These are phyloP conservation scores for Epinephelus awoara DNA, from an alignment of 2,797 vertebrate species.

Conservation along the genomic window DNA sequence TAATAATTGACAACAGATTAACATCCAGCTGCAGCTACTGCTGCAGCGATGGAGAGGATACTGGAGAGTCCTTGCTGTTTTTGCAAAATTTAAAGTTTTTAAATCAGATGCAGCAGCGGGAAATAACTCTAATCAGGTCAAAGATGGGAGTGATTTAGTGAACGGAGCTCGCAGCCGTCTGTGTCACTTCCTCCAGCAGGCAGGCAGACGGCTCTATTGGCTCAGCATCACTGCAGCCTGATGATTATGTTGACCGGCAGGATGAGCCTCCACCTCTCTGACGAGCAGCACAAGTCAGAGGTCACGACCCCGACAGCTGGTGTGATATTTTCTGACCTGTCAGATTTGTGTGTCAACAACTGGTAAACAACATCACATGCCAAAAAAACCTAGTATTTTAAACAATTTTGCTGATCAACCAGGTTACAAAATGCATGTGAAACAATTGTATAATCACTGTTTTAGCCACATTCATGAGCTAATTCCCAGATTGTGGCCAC, in stretches of 20 bases:
- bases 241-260: background rate
- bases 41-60: background rate
- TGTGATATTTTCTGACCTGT: background rate
- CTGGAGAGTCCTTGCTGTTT: conserved; percentile 24
- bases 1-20: conserved; percentile 28
- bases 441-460: background rate
- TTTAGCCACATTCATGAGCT: background rate
- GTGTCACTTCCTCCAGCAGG: conserved; percentile 50
- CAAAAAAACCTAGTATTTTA: background rate
- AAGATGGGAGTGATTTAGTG: conserved; percentile 30
- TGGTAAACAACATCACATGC: background rate
- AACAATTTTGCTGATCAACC: no score
- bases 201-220: conserved; percentile 36
- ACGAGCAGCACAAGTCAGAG: conserved; percentile 21
- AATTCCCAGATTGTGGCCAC: no score
- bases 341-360: background rate
- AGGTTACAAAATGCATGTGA: background rate
- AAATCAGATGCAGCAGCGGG: conserved; percentile 5
- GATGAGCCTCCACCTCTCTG: conserved; percentile 3
- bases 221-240: background rate
- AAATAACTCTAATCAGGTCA: conserved; percentile 29
- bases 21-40: conserved; percentile 15
- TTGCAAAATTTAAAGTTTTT: conserved; percentile 12
- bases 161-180: conserved; percentile 3
- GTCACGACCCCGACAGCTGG: background rate